Conservation (phyloP, 2,797 vertebrate genomes). For the Microctenopoma steveboyesi region DNA sequence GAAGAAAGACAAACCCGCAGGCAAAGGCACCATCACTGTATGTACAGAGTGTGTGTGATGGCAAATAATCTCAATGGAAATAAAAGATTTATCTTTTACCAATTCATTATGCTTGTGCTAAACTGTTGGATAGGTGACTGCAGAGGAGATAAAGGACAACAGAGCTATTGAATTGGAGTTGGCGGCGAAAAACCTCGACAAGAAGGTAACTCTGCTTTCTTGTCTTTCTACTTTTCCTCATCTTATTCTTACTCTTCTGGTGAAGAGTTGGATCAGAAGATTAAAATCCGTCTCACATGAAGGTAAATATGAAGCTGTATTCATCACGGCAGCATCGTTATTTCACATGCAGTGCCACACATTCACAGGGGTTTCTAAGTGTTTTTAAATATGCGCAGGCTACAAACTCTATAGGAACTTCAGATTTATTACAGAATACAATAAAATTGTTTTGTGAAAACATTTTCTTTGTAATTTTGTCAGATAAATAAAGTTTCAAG, state of each 20-base stretch:
- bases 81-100: background rate
- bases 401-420: no score
- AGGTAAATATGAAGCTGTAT: no score
- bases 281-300: no score
- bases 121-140: constrained; percentile 81
- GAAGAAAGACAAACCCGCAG: constrained; percentile 92
- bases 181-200: constrained; percentile 92
- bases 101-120: background rate
- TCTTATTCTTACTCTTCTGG: background rate
- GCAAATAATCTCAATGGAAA: background rate
- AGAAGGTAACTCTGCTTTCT: constrained; percentile 84
- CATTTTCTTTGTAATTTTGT: no score
- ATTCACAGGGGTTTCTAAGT: no score
- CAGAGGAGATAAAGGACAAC: constrained; percentile 92
- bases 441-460: no score
- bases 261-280: no score
- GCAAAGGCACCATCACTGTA: constrained; percentile 90
- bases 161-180: constrained; percentile 87
- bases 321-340: no score
- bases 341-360: no score
- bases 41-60: constrained; percentile 2
- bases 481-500: no score
- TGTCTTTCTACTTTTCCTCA: background rate
- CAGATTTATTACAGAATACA: no score
- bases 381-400: no score